phyloP scores from a whole-genome alignment of 2,888 invertebrate species.

The Drosophila borealis region DNA sequence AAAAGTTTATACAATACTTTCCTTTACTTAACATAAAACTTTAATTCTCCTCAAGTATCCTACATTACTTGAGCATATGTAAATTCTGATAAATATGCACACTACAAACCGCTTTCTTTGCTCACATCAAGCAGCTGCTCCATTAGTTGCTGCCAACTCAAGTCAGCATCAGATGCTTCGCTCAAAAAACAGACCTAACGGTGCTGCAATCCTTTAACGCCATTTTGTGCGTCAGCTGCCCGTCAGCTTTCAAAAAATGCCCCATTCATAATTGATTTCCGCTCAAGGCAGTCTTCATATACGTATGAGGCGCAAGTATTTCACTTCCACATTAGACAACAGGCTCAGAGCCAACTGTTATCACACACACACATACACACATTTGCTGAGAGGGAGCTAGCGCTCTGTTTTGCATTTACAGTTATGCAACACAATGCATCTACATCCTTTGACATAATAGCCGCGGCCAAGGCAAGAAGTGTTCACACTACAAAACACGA shows the following conservation, averaged over 20 bases:
- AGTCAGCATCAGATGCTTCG: constrained; percentile 21
- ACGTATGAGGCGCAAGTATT: constrained; percentile 21
- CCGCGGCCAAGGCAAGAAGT: constrained; percentile 31
- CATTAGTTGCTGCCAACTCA: background rate
- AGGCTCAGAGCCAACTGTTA: constrained; percentile 57
- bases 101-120: constrained; percentile 7
- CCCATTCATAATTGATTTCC: constrained; percentile 73
- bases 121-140: constrained; percentile 41
- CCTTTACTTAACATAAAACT: no score
- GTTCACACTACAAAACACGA: constrained; percentile 31
- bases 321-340: constrained; percentile 42
- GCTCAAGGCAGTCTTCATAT: constrained; percentile 30
- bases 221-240: constrained; percentile 59
- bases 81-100: background rate
- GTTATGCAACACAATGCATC: constrained; percentile 75
- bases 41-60: no score
- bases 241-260: constrained; percentile 21
- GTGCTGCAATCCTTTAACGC: constrained; percentile 64
- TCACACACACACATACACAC: constrained; percentile 27
- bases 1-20: no score
- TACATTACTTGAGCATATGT: background rate
- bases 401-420: constrained; percentile 68
- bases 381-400: constrained; percentile 5
- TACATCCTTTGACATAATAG: constrained; percentile 70
- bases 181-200: constrained; percentile 49